These are phyloP conservation scores for Drosophila tsacasi DNA, from an alignment of 1,140 invertebrate genomes.

Conservation along the genomic window DNA sequence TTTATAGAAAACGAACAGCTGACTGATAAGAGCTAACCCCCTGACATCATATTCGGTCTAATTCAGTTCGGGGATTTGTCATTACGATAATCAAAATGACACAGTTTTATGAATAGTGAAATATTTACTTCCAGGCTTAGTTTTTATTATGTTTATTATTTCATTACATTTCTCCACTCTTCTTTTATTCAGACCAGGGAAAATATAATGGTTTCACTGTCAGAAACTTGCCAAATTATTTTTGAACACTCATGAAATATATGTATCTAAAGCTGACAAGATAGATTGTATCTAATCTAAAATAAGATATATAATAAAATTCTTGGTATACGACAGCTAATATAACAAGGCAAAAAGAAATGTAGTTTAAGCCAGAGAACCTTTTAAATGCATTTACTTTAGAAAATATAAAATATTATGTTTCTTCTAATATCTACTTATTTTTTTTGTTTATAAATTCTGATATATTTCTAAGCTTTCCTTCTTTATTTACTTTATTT, in stretches of 20 bases:
- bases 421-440: background rate
- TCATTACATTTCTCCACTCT: background rate
- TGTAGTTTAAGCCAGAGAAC: too few relatives aligned
- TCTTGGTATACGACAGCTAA: background rate
- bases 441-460: too few relatives aligned
- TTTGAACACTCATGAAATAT: background rate
- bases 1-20: background rate
- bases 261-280: background rate
- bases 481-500: too few relatives aligned
- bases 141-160: background rate
- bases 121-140: too few relatives aligned
- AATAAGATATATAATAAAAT: background rate
- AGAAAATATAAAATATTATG: too few relatives aligned
- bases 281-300: background rate
- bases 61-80: background rate
- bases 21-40: background rate
- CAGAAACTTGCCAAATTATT: background rate
- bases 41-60: background rate
- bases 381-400: too few relatives aligned
- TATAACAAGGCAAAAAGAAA: background rate
- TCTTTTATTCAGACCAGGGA: background rate
- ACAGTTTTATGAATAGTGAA: background rate
- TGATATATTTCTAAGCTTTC: too few relatives aligned
- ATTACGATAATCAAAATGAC: background rate
- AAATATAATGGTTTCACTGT: background rate